phyloP scores from a whole-genome alignment of 2,113 vertebrate genomes.

The Microtus oregoni region DNA sequence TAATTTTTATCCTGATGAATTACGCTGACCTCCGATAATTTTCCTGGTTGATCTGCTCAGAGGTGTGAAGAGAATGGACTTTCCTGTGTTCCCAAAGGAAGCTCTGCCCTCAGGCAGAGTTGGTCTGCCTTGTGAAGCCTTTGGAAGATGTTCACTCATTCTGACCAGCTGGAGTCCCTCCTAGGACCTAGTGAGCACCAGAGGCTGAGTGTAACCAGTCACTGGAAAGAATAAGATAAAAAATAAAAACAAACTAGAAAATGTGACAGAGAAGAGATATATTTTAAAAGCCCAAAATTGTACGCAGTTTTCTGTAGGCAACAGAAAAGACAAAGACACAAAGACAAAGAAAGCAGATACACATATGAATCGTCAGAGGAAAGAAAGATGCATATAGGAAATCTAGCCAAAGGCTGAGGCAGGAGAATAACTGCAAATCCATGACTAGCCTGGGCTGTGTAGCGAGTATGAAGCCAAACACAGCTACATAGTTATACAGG shows the following conservation, averaged over 20 bases:
- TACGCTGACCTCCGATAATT: neutral
- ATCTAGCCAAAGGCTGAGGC: neutral
- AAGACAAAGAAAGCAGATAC: neutral
- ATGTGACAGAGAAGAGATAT: neutral
- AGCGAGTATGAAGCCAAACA: neutral
- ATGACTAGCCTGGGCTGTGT: neutral
- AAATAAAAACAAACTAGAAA: neutral
- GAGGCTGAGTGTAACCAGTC: neutral
- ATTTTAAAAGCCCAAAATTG: neutral
- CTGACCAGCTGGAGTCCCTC: neutral
- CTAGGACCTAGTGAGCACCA: neutral
- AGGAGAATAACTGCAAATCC: neutral
- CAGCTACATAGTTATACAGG: neutral
- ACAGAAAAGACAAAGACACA: neutral
- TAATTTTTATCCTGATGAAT: neutral
- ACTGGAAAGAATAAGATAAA: neutral
- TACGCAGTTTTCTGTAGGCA: neutral
- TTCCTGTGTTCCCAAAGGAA: neutral
- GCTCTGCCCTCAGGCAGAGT: neutral
- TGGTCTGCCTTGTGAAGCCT: neutral
- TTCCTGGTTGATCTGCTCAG: neutral
- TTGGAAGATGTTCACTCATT: neutral
- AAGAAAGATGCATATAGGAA: accelerated
- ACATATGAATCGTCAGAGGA: neutral
- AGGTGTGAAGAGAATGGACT: neutral